Percentiles rank a stretch among this genome's conserved stretches.
Conservation (phyloP, 2,797 vertebrate species). For the Neosilurus hyrtlii region DNA sequence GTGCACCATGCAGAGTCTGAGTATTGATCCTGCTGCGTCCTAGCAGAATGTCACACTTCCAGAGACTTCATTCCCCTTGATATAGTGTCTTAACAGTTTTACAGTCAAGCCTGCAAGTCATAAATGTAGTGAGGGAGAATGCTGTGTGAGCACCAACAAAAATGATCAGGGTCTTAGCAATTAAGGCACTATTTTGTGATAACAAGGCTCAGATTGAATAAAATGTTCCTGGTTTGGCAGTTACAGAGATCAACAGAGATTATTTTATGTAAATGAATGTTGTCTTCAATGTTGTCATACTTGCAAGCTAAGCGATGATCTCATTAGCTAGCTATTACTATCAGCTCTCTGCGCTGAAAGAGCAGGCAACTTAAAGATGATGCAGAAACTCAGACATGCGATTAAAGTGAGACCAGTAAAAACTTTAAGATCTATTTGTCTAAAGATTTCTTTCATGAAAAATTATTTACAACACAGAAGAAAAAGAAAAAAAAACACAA, state of each 20-base stretch:
- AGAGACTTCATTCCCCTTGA: constrained; percentile 22
- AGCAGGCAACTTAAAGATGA: constrained; percentile 14
- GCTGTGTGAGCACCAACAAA: constrained; percentile 12
- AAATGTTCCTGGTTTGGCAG: not conserved
- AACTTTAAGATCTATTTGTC: not conserved
- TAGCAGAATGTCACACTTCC: constrained; percentile 24
- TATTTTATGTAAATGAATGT: not conserved
- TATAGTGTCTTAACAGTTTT: constrained; percentile 43
- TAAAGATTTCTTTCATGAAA: not conserved
- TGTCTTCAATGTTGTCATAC: constrained; percentile 48
- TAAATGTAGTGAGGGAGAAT: constrained; percentile 33
- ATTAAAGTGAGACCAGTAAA: constrained; percentile 16
- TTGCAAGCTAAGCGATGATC: constrained; percentile 65
- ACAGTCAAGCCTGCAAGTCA: constrained; percentile 25
- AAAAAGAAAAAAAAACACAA: too few species aligned
- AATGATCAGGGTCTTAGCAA: not conserved
- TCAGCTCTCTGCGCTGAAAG: constrained; percentile 34
- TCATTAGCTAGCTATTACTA: constrained; percentile 51
- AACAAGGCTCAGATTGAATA: not conserved
- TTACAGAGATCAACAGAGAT: constrained; percentile 1
- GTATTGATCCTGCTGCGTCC: constrained; percentile 20
- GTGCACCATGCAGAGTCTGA: constrained; percentile 30
- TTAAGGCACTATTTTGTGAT: not conserved
- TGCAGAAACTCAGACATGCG: not conserved
- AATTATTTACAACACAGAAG: not conserved